These are phyloP conservation scores for Polyergus mexicanus DNA, from an alignment of 1,140 invertebrate species.

Conservation along the genomic window DNA sequence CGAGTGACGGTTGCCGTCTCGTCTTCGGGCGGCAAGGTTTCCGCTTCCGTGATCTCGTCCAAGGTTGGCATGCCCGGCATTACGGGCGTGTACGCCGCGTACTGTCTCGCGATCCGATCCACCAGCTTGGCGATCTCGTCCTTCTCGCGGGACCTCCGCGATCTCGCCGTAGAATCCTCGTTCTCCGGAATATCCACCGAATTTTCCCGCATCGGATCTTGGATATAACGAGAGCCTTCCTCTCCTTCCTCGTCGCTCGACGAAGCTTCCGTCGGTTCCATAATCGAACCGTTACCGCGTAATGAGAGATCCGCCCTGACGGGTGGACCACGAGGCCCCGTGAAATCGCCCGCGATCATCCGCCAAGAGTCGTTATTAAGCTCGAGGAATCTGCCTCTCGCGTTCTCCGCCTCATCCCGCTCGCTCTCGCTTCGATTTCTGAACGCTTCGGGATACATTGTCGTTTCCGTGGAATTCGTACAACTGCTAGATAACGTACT, in stretches of 20 bases:
- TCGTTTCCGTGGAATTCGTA: constrained; percentile 8
- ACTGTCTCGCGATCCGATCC: background rate
- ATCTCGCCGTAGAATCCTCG: background rate
- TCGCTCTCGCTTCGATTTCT: constrained; percentile 1
- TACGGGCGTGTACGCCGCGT: background rate
- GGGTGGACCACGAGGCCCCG: background rate
- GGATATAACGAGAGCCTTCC: background rate
- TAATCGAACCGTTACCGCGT: background rate
- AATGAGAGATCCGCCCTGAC: background rate
- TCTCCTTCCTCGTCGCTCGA: background rate
- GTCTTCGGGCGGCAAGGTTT: constrained; percentile 19
- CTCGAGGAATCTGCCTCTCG: constrained; percentile 1
- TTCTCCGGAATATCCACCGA: background rate
- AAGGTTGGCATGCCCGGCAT: constrained; percentile 6
- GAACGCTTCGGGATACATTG: background rate
- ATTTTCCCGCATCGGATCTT: background rate
- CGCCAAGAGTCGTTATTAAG: constrained; percentile 29
- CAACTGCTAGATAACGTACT: background rate
- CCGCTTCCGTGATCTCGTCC: constrained; percentile 18
- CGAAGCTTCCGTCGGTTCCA: background rate
- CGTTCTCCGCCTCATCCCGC: background rate
- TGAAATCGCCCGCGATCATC: constrained; percentile 17
- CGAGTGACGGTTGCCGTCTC: constrained; percentile 11
- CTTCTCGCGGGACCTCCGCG: background rate
- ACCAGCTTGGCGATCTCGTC: constrained; percentile 33